A percentile compares a stretch with the other conserved stretches of the same genome.
phyloP scores from a whole-genome alignment of 2,113 vertebrate species.

The Arenaria interpres region DNA sequence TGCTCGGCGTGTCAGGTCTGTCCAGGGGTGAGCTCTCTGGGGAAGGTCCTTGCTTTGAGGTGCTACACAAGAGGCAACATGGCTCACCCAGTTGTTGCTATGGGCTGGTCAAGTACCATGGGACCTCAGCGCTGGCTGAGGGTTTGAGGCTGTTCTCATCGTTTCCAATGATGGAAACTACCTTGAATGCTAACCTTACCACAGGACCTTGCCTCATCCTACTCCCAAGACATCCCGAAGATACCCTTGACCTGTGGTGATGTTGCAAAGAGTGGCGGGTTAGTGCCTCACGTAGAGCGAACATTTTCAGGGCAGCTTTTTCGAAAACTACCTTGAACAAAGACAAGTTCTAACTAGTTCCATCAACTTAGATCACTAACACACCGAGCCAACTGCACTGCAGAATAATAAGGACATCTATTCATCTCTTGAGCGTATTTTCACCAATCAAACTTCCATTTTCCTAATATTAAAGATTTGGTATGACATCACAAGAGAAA shows the following conservation, averaged over 20 bases:
- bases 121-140: not conserved
- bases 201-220: not conserved
- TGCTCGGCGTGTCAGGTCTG: rapidly evolving
- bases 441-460: constrained; percentile 44
- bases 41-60: not conserved
- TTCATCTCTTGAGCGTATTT: constrained; percentile 42
- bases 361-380: constrained; percentile 30
- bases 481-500: constrained; percentile 62
- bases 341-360: not conserved
- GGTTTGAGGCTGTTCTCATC: not conserved
- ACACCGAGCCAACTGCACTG: not conserved
- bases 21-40: not conserved
- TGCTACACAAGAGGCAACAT: not conserved
- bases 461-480: constrained; percentile 41
- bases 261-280: rapidly evolving
- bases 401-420: not conserved
- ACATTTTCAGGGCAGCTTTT: not conserved
- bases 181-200: not conserved
- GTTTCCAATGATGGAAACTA: not conserved
- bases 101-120: not conserved
- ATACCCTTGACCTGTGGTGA: not conserved
- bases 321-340: not conserved
- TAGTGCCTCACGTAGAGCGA: not conserved
- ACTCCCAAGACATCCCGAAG: not conserved
- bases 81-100: not conserved